Base-by-base conservation (phyloP, 2,797 vertebrate genomes). In the Myotis findleyi region DNA sequence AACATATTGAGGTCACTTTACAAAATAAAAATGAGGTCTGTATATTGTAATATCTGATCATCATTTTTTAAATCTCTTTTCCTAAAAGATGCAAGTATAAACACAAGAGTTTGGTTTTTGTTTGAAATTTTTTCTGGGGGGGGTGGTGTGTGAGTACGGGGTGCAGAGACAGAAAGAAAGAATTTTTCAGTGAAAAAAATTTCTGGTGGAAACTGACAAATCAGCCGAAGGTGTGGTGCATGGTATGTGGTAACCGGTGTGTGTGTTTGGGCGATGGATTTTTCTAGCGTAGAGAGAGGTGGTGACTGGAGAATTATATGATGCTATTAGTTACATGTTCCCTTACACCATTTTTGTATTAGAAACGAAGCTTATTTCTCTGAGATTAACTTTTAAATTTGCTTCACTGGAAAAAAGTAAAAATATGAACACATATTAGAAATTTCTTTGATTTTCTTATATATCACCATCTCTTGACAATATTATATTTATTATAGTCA, bases 1-100 rank as follows among this genome's bases (percentile, higher is more conserved):
- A 96, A 96, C 68, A 87, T 88, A 94, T 72, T 93, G 94, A 96
- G 84, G 93, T 90, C 93, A 94, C 49, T 53, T 72, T 30, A 91
- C 14, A 21, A 75, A 79, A 84, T 81, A 77, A 92, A 95, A 97
- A 89, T 0, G 25, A 80, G 25, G 57, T 9, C 64, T 92, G 84
- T 79, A 75, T 51, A 38, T n/a, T 86, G 49, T 49, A 87, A 72
- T 53, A 83, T 91, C 71, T 91, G 91, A 91, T 91, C 71, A 85
- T 83, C 68, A 69, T 51, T 72, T 91, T 66, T 80, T 89, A 83
- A 91, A 79, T 80, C 33, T 79, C 66, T 77, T 73, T 93, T 73
- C 57, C 23, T 75, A 73, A 93, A 93, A 89, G 13, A 27, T 71
- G 1, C 17, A 80, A 76, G 71, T n/a, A 87, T 3, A 91, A 85